Evolutionary conservation across 2,113 vertebrate species (phyloP), one percentile per base, ranked within the genome.

Genomic region (Motacilla tschutschensis): DNA sequence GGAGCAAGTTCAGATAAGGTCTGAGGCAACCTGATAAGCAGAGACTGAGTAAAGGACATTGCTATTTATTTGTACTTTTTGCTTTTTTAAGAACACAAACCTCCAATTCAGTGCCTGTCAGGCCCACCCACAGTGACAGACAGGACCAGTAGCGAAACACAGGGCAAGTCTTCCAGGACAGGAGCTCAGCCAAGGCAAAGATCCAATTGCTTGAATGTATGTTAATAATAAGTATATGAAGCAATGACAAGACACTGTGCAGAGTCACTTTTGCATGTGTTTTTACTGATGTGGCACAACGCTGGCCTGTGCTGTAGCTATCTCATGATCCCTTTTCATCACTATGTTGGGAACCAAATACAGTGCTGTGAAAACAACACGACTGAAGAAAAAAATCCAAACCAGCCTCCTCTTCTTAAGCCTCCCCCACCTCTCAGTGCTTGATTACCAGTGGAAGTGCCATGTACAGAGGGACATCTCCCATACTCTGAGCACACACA

Each of bases 401-500:
- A 47, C 24, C 51, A 70, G 28, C 13, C 6, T 82, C n/a, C 17
- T 63, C 26, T 48, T 50, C 35, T 59, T 17, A 79, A 81, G 17
- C 15, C 13, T 75, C 36, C 38, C 14, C 5, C 17, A 36, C 6
- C 8, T 29, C 17, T 43, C 54, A 24, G 6, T 13, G 17, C 20
- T 12, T 9, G 17, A 13, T 35, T 40, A 54, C 44, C 10, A 46
- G 47, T 12, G 15, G 5, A 38, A 60, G 31, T 15, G 35, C 26
- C 75, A 62, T 1, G 2, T 10, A 6, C 24, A 58, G 15, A 53
- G 28, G 33, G 17, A 47, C 28, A 35, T 36, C 44, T 53, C 58
- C 1, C 25, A 4, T 3, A 40, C n/a, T 65, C 41, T 51, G 44
- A 24, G 43, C 28, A 22, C 10, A 4, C 0, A 0, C 10, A 2